Percentiles rank a stretch among this genome's conserved stretches.
phyloP scores from a whole-genome alignment of 2,113 vertebrate genomes.

The Todiramphus saurophagus region DNA sequence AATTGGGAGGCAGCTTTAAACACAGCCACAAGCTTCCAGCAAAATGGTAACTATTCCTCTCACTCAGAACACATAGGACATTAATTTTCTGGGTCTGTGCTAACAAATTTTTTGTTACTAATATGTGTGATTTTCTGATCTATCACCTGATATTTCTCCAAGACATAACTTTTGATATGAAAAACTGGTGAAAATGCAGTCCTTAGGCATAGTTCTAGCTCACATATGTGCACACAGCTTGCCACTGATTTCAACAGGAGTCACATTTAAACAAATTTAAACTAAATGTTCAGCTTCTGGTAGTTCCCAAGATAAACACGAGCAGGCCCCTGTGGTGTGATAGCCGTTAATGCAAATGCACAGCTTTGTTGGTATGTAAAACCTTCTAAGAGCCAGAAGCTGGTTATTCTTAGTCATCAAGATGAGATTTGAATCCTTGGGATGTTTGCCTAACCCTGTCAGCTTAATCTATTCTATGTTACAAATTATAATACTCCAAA shows the following conservation, averaged over 20 bases:
- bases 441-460: constrained; percentile 61
- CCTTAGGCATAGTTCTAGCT: constrained; percentile 36
- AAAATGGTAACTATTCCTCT: neutral
- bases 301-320: constrained; percentile 66
- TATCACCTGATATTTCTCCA: neutral
- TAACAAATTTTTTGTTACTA: neutral
- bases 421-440: constrained; percentile 64
- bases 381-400: constrained; percentile 60
- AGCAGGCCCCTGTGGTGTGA: constrained; percentile 59
- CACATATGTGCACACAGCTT: constrained; percentile 66
- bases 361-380: constrained; percentile 67
- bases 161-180: neutral
- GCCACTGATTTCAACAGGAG: constrained; percentile 57
- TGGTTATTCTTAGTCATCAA: constrained; percentile 66
- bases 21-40: neutral
- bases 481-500: constrained; percentile 10
- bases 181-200: constrained; percentile 39
- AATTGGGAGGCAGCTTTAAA: neutral
- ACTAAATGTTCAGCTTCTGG: constrained; percentile 64
- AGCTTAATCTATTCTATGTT: constrained; percentile 54
- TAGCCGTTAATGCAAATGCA: constrained; percentile 63
- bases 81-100: too few species aligned
- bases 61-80: neutral
- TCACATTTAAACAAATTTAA: constrained; percentile 61
- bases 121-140: neutral